Percentiles rank a stretch among this genome's conserved stretches.
phyloP scores from a whole-genome alignment of 2,797 vertebrate genomes.

The Peromyscus aztecus region DNA sequence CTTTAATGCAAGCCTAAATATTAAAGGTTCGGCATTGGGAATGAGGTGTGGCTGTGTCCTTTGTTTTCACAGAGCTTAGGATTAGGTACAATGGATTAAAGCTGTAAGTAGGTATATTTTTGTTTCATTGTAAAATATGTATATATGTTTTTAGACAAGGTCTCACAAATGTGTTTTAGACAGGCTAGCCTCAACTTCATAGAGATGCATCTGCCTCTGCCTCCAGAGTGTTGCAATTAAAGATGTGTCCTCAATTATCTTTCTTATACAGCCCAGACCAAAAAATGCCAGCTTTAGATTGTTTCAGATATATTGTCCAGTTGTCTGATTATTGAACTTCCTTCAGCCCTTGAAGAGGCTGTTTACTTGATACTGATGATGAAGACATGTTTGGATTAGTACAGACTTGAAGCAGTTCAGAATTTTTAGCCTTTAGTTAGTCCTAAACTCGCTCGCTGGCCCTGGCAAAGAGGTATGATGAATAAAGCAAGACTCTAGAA shows the following conservation, averaged over 20 bases:
- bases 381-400: slow-evolving; percentile 5
- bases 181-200: background rate
- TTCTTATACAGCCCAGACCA: slow-evolving; percentile 1
- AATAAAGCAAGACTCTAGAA: slow-evolving; percentile 57
- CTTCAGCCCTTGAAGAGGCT: slow-evolving; percentile 22
- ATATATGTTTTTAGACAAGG: slow-evolving; percentile 1
- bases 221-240: background rate
- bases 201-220: background rate
- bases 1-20: slow-evolving; percentile 23
- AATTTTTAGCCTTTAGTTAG: slow-evolving; percentile 43
- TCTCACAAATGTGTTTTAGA: background rate
- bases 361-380: slow-evolving; percentile 31
- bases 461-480: background rate
- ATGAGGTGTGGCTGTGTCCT: slow-evolving; percentile 1
- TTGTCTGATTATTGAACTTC: slow-evolving; percentile 3
- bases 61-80: slow-evolving; percentile 27
- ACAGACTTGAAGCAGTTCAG: slow-evolving; percentile 33
- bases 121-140: slow-evolving; percentile 46
- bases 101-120: slow-evolving; percentile 52
- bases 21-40: slow-evolving; percentile 1
- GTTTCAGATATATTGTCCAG: background rate
- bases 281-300: slow-evolving; percentile 30
- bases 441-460: slow-evolving; percentile 7
- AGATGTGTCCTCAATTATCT: background rate
- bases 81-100: slow-evolving; percentile 11